Conservation (phyloP, 2,113 vertebrate genomes). For the Chunga burmeisteri region DNA sequence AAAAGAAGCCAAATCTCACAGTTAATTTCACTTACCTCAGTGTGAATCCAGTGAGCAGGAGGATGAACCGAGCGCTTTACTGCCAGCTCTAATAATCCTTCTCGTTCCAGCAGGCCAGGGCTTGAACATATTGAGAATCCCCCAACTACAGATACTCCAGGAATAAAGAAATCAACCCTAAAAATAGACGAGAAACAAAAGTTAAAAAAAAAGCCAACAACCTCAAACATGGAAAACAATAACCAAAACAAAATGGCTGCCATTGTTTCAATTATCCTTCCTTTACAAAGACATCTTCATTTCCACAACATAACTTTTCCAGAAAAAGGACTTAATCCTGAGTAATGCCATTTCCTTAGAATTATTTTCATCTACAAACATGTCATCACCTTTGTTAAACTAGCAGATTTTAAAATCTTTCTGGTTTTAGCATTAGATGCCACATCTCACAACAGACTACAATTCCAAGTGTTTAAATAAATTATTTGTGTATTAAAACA, state of each 20-base stretch:
- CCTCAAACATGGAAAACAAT: background rate
- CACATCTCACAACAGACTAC: background rate
- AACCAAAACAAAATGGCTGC: background rate
- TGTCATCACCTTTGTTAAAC: background rate
- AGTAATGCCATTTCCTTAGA: background rate
- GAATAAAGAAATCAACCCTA: slow-evolving; percentile 96
- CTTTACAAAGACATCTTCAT: background rate
- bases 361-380: background rate
- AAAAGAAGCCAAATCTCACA: background rate
- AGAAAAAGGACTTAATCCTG: background rate
- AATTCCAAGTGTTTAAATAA: background rate
- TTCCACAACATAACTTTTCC: background rate
- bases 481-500: background rate
- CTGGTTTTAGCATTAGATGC: background rate
- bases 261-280: background rate
- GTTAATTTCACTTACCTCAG: slow-evolving; percentile 71
- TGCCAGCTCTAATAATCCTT: slow-evolving; percentile 88
- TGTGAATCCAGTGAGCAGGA: slow-evolving; percentile 92
- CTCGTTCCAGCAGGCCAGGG: slow-evolving; percentile 82
- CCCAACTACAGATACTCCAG: slow-evolving; percentile 86
- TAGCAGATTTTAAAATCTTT: background rate
- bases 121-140: slow-evolving; percentile 97
- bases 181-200: slow-evolving; percentile 16
- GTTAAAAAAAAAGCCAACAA: background rate
- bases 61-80: slow-evolving; percentile 87